Evolutionary conservation across 2,113 vertebrate genomes (phyloP).

Genomic region (Hoplias malabaricus): DNA sequence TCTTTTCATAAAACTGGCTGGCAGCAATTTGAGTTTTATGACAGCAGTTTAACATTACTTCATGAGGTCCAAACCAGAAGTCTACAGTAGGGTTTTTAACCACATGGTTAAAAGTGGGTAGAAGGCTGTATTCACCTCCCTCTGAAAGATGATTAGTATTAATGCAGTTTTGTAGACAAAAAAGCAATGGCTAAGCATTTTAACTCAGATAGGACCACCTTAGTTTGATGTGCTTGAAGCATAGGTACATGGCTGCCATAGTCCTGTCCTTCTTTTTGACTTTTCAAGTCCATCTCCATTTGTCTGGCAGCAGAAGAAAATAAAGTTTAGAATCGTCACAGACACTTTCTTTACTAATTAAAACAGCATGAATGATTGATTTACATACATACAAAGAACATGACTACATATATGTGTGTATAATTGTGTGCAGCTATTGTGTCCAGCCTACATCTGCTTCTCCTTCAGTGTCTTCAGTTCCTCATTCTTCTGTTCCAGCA

Average conservation of each 20-base stretch:
- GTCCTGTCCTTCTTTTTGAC: neutral
- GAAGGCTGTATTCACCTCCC: neutral
- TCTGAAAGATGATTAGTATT: neutral
- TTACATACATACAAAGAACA: neutral
- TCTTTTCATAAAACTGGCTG: neutral
- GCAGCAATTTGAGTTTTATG: neutral
- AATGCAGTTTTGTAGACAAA: neutral
- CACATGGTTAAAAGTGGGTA: no score
- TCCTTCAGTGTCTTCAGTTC: conserved; percentile 63
- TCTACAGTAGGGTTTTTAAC: no score
- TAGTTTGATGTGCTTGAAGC: neutral
- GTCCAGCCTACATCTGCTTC: conserved; percentile 65
- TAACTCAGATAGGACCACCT: neutral
- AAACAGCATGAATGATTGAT: neutral
- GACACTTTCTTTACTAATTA: neutral
- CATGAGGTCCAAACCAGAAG: neutral
- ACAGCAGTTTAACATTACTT: neutral
- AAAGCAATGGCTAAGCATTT: neutral
- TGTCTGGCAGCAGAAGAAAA: conserved; percentile 54
- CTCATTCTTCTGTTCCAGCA: conserved; percentile 67
- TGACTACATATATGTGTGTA: neutral
- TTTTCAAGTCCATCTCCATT: conserved; percentile 36
- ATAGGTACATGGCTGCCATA: neutral
- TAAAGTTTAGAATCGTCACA: neutral
- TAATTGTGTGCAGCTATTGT: neutral